Base-by-base conservation (phyloP, 2,797 vertebrate genomes). In the Poecilia wingei region DNA sequence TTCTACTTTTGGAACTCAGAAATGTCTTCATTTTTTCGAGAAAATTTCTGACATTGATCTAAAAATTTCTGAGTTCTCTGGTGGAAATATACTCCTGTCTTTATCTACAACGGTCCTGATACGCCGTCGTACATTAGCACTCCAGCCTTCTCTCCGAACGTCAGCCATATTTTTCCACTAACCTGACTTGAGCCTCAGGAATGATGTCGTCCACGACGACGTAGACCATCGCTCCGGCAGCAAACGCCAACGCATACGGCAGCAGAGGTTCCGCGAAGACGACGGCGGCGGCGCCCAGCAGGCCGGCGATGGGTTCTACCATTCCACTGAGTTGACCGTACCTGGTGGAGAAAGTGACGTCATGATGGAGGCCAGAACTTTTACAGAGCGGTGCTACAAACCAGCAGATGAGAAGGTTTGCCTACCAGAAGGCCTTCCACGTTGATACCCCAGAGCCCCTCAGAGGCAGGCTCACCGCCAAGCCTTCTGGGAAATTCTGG, bases 171-270 rank as follows among this genome's bases (percentile, higher is more conserved):
- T 61, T 43, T 18, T 9, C 14, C 6, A 3, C 82, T 95, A 87
- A 99, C 98, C 97, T 97, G 95, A 96, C 93, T 94, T 99, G 98
- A 5, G 98, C 98, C 94, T 99, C 98, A 0, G 98, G 98, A 76
- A 99, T 97, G 90, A 99, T 99, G 93, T 99, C 98, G 0, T 99
- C 98, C 78, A 97, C 94, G 79, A 99, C 98, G 81, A 99, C 98
- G 0, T 97, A 99, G 74, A 99, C 97, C 98, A 99, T 99, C 0
- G 98, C 98, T 0, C 98, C 98, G 0, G 98, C 98, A 0, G 98
- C 98, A 2, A 99, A 99, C 0, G 97, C 97, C 92, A 99, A 86
- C 0, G 98, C 97, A 0, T 98, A 99, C 0, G 98, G 98, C 57
- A 99, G 90, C 39, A 99, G 89, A 0, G 98, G 98, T 83, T 98